phyloP scores from a whole-genome alignment of 2,888 invertebrate genomes.

The Aphidoletes aphidimyza region DNA sequence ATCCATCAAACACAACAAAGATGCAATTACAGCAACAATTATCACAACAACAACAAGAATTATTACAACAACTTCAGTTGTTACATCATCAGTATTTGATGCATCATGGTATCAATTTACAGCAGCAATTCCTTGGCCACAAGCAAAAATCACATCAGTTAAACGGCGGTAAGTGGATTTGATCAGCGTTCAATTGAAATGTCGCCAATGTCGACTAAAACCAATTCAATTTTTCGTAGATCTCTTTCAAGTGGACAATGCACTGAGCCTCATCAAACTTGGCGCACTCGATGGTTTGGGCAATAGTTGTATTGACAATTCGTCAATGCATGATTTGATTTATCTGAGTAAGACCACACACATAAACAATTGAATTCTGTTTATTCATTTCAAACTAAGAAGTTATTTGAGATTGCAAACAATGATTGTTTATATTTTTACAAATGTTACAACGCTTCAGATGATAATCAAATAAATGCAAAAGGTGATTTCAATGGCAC shows the following conservation, averaged over 20 bases:
- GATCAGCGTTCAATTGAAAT: neutral
- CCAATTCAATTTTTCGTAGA: neutral
- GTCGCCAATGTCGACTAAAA: neutral
- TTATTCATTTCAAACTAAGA: too few species aligned
- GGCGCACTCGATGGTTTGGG: slow-evolving; percentile 26
- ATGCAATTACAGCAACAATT: slow-evolving; percentile 62
- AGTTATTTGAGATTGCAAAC: too few species aligned
- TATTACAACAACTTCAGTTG: slow-evolving; percentile 61
- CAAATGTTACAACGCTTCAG: neutral
- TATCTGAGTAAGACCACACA: slow-evolving; percentile 29
- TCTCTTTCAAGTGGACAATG: slow-evolving; percentile 47
- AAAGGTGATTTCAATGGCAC: slow-evolving; percentile 27
- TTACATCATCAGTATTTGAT: slow-evolving; percentile 62
- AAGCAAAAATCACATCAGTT: slow-evolving; percentile 57
- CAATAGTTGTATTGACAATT: slow-evolving; percentile 35
- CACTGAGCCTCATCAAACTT: slow-evolving; percentile 31
- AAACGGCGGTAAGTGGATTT: slow-evolving; percentile 6
- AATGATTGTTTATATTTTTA: too few species aligned
- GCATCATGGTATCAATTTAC: slow-evolving; percentile 60
- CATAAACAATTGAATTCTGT: too few species aligned
- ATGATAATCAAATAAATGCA: slow-evolving; percentile 46
- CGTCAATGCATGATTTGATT: slow-evolving; percentile 40
- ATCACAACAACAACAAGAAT: slow-evolving; percentile 61
- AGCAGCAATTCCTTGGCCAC: slow-evolving; percentile 57
- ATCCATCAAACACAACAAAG: slow-evolving; percentile 56